phyloP scores from a whole-genome alignment of 2,113 vertebrate genomes.

The Centrocercus urophasianus region DNA sequence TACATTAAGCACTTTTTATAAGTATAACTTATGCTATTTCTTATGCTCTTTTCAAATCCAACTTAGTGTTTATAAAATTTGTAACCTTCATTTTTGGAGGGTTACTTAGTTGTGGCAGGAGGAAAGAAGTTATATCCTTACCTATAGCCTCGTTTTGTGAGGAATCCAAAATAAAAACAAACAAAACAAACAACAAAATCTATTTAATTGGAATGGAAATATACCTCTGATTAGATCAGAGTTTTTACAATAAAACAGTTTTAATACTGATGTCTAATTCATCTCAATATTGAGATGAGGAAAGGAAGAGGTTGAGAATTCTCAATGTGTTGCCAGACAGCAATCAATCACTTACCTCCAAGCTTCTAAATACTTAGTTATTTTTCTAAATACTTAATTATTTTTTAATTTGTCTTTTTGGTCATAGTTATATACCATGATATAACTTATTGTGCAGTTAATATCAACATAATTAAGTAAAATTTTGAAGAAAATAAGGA shows the following conservation, averaged over 20 bases:
- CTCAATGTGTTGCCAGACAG: background rate
- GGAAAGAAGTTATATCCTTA: constrained; percentile 2
- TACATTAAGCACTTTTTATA: background rate
- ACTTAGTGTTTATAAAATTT: constrained; percentile 9
- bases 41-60: background rate
- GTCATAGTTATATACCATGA: background rate
- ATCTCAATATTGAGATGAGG: background rate
- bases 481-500: background rate
- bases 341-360: background rate
- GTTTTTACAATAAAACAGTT: background rate
- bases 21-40: background rate
- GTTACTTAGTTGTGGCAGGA: background rate
- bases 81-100: constrained; percentile 26
- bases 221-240: background rate
- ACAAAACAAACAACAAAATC: background rate
- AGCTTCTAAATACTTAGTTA: background rate
- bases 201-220: background rate
- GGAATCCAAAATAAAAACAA: constrained; percentile 30
- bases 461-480: background rate
- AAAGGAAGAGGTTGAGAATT: background rate
- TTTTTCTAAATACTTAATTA: background rate
- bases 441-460: background rate
- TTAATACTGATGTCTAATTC: background rate
- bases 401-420: background rate
- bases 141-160: constrained; percentile 7